Conservation (phyloP, 2,113 vertebrate genomes). For the Eidolon helvum region DNA sequence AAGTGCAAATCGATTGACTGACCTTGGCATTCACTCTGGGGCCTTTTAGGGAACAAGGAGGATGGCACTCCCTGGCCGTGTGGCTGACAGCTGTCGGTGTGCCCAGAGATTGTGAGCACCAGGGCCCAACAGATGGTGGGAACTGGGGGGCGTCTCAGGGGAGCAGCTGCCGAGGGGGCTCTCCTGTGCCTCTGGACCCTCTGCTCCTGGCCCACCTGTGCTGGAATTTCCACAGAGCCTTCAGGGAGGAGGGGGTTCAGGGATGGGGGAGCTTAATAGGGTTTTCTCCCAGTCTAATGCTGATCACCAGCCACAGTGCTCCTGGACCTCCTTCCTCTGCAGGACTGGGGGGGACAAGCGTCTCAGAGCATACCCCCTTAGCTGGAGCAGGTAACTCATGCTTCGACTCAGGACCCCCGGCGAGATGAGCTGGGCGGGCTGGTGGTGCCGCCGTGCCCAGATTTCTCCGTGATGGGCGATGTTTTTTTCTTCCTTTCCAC, state of each 20-base stretch:
- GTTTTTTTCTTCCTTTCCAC: background rate
- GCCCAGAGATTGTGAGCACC: background rate
- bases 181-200: background rate
- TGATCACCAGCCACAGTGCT: no score
- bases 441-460: background rate
- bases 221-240: background rate
- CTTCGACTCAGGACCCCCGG: background rate
- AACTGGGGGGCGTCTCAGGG: background rate
- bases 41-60: background rate
- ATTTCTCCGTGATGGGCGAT: rapidly evolving
- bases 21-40: background rate
- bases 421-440: background rate
- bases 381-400: background rate
- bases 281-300: background rate
- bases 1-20: background rate
- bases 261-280: no score
- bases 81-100: rapidly evolving
- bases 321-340: background rate
- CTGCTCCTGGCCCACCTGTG: no score
- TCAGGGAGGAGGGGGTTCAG: background rate
- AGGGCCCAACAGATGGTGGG: background rate
- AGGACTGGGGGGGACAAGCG: background rate
- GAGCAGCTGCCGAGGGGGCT: background rate
- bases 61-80: rapidly evolving
- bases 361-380: rapidly evolving